Evolutionary conservation across 2,113 vertebrate genomes (phyloP), one percentile per base, ranked within the genome.

Genomic region (Lamprotornis superbus): DNA sequence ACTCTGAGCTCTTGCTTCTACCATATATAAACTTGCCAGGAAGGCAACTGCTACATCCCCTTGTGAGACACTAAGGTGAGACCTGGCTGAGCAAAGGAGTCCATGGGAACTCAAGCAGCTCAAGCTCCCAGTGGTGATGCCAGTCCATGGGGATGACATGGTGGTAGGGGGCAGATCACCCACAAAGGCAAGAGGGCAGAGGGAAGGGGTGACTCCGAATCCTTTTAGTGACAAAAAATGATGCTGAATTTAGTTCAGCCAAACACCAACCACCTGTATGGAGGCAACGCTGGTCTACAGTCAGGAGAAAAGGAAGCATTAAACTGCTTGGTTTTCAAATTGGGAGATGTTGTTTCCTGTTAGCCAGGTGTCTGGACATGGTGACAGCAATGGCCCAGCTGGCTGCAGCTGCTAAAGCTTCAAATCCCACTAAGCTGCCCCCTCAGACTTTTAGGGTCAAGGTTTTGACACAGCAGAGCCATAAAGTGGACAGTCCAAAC

Each of bases 61-160:
- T 44, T 28, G 22, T 37, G 84, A 84, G 63, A 84, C 28, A 50
- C 11, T 67, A 79, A 56, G 27, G 39, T 39, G 35, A 93, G 56
- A 67, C 47, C 13, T 28, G 30, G 44, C 33, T 79, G 79, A 80
- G 61, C 61, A 82, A 49, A 86, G 22, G 7, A 78, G 21, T 10
- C 35, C 31, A 39, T 17, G 49, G 83, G 22, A 64, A 33, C 49
- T 63, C 49, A 42, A 70, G 50, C 20, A 64, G 28, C 49, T 63
- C 49, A 42, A 70, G 50, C 18, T 57, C 7, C 17, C 46, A 9
- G 4, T 1, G 3, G 16, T 44, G 37, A 52, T 49, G 8, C 33
- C 50, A 7, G 24, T 18, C 28, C 25, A n/a, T 1, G 15, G 15
- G 50, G 46, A 56, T 0, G 0, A 49, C 35, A n/a, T 1, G 2